Percentiles rank a stretch among this genome's conserved stretches.
phyloP scores from a whole-genome alignment of 1,140 invertebrate genomes.

The Drosophila sp. region DNA sequence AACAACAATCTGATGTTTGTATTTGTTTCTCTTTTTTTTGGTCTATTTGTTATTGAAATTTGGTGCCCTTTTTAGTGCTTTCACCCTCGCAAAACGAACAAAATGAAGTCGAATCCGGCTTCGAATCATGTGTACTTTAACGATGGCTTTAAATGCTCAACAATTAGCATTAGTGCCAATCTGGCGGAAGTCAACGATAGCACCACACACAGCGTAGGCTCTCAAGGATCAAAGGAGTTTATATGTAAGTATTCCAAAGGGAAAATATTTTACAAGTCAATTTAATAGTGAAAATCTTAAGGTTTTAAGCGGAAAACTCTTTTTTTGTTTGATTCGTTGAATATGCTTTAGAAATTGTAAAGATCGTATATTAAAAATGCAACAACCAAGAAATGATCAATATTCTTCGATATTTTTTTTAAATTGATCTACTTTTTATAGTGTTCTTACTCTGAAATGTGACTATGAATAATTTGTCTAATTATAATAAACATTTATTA shows the following conservation, averaged over 20 bases:
- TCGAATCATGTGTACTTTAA: conserved; percentile 78
- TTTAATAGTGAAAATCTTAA: no score
- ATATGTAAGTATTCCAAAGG: conserved; percentile 62
- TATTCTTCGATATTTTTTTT: no score
- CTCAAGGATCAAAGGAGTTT: conserved; percentile 74
- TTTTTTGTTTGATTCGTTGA: no score
- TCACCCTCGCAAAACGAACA: conserved; percentile 10
- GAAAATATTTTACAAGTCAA: not conserved
- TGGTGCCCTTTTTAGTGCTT: conserved; percentile 7
- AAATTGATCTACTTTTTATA: no score
- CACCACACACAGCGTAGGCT: conserved; percentile 37
- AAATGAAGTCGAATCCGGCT: conserved; percentile 74
- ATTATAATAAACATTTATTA: no score
- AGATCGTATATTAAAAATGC: no score
- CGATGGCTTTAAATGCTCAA: conserved; percentile 76
- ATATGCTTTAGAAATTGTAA: no score
- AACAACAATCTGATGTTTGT: not conserved
- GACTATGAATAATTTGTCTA: no score
- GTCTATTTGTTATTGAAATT: conserved; percentile 14
- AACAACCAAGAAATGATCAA: no score
- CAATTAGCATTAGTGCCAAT: conserved; percentile 70
- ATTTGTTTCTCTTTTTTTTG: not conserved
- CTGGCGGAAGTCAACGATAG: conserved; percentile 50
- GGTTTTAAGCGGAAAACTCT: no score
- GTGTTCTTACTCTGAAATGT: no score